Evolutionary conservation across 2,113 vertebrate genomes (phyloP).

Genomic region (Dinomys branickii): DNA sequence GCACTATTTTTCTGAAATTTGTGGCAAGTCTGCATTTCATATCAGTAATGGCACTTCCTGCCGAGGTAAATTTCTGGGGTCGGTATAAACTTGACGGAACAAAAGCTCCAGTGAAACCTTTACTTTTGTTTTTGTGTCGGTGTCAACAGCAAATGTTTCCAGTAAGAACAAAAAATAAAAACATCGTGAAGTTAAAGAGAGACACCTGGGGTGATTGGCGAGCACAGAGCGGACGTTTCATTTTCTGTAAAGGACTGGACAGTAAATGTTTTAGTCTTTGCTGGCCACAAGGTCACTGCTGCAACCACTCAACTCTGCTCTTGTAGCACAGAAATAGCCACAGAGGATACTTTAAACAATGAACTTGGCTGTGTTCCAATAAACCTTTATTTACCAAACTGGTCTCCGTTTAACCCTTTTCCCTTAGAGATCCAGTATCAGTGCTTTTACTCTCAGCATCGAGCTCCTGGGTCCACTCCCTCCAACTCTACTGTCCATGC

Average conservation of each 20-base stretch:
- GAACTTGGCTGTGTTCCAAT: not conserved
- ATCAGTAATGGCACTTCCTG: not conserved
- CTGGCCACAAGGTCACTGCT: not conserved
- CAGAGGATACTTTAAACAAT: not conserved
- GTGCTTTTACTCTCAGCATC: too few species aligned
- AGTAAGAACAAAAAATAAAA: constrained; percentile 47
- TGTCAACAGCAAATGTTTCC: constrained; percentile 5
- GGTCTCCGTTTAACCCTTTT: not conserved
- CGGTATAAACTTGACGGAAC: not conserved
- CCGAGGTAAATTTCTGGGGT: constrained; percentile 13
- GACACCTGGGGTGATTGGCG: not conserved
- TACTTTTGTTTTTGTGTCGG: constrained; percentile 12
- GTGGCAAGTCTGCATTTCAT: not conserved
- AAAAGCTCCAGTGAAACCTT: not conserved
- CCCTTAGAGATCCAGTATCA: not conserved
- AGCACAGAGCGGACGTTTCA: not conserved
- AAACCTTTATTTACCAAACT: not conserved
- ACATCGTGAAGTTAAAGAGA: constrained; percentile 32
- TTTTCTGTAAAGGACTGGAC: not conserved
- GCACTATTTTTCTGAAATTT: constrained; percentile 32
- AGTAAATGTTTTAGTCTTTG: not conserved
- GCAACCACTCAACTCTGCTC: not conserved
- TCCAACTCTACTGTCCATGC: not conserved
- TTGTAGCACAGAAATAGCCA: not conserved
- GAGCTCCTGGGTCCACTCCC: accelerated